Percentiles rank a stretch among this genome's conserved stretches.
Conservation (phyloP, 2,888 invertebrate species). For the Isoperla grammatica region DNA sequence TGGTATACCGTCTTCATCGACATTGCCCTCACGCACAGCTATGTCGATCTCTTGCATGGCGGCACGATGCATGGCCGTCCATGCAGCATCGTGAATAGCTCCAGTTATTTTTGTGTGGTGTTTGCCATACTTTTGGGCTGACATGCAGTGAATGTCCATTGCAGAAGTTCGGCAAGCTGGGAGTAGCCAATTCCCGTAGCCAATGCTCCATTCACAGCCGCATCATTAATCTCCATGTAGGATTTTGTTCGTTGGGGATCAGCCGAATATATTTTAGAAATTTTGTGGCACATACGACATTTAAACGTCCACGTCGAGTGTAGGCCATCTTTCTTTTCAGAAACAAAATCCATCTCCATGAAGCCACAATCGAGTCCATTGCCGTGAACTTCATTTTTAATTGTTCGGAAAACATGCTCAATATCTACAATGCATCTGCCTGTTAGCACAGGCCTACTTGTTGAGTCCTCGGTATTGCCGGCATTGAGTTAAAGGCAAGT, state of each 20-base stretch:
- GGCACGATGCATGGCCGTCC: not conserved
- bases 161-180: not conserved
- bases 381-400: not conserved
- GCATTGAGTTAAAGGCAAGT: no score
- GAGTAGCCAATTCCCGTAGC: not conserved
- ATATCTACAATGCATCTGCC: conserved; percentile 1
- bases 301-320: conserved; percentile 6
- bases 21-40: conserved; percentile 1
- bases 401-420: not conserved
- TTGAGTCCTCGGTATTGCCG: no score
- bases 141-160: no score
- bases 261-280: not conserved
- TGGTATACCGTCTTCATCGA: conserved; percentile 1
- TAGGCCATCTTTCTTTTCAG: not conserved
- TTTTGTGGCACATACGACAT: not conserved
- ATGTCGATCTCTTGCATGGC: not conserved
- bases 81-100: no score
- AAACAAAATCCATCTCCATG: conserved; percentile 3
- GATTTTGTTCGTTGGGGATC: not conserved
- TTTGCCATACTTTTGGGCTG: not conserved
- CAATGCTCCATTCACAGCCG: not conserved
- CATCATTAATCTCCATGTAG: not conserved
- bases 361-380: not conserved
- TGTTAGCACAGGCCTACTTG: no score
- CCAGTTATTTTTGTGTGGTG: not conserved